phyloP scores from a whole-genome alignment of 2,113 vertebrate species.

The Vombatus ursinus region DNA sequence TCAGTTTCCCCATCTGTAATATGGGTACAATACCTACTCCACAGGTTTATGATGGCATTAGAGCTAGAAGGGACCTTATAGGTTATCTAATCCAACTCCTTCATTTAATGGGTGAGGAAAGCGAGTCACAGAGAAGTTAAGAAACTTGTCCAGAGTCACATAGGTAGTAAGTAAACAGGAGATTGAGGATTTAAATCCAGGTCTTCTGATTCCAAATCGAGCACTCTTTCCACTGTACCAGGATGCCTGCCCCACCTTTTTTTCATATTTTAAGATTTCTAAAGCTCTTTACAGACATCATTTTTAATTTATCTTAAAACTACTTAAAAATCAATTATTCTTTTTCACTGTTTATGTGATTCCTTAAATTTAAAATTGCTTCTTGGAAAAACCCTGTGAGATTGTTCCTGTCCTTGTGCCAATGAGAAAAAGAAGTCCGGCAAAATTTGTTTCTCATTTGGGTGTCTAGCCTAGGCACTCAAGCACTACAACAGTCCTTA shows the following conservation, averaged over 20 bases:
- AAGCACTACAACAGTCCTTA: not conserved
- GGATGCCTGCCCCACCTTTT: not conserved
- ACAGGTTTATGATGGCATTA: not conserved
- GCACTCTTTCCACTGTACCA: not conserved
- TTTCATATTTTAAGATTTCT: not conserved
- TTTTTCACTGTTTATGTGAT: not conserved
- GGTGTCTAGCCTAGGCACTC: not conserved
- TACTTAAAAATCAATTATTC: not conserved
- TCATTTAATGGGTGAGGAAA: not conserved
- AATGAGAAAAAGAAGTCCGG: not conserved
- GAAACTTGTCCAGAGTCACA: not conserved
- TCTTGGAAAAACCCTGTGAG: not conserved
- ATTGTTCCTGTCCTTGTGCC: not conserved
- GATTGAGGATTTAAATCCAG: not conserved
- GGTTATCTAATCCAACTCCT: not conserved
- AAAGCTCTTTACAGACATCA: not conserved
- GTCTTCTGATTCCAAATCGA: not conserved
- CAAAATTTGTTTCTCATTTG: not conserved
- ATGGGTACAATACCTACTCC: not conserved
- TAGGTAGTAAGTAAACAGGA: not conserved
- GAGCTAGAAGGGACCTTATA: not conserved
- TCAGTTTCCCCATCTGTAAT: not conserved
- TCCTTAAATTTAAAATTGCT: not conserved
- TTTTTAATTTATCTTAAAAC: not conserved
- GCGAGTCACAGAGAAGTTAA: not conserved